A percentile compares a stretch with the other conserved stretches of the same genome.
Conservation (phyloP, 2,797 vertebrate species). For the Danio kyathit region DNA sequence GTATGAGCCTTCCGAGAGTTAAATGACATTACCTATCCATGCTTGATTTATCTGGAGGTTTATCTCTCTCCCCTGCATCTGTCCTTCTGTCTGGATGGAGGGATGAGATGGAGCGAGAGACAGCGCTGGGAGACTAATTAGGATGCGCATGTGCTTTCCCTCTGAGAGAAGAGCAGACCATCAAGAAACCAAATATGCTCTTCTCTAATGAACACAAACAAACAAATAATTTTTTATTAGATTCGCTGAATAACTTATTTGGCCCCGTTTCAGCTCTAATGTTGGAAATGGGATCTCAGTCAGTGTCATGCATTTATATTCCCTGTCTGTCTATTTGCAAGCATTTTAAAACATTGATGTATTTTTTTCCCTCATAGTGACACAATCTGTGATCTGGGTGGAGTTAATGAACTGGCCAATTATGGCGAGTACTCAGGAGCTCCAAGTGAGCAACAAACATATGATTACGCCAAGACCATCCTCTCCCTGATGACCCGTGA, state of each 20-base stretch:
- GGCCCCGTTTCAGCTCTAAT: not conserved
- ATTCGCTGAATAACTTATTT: conserved; percentile 1
- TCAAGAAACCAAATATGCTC: conserved; percentile 13
- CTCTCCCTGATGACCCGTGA: conserved; percentile 96
- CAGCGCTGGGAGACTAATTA: conserved; percentile 36
- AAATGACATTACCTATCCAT: conserved; percentile 40
- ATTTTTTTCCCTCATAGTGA: conserved; percentile 78
- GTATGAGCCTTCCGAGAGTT: not conserved
- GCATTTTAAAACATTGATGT: not conserved
- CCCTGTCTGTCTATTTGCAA: not conserved
- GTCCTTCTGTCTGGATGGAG: conserved; percentile 35
- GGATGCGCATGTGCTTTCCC: conserved; percentile 33
- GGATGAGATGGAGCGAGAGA: not conserved
- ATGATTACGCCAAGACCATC: conserved; percentile 98
- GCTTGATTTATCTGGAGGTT: conserved; percentile 48
- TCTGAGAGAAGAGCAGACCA: conserved; percentile 16
- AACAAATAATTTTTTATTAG: not conserved
- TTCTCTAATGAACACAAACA: not conserved
- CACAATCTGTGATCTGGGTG: conserved; percentile 97
- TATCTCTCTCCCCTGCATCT: conserved; percentile 16
- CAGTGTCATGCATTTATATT: not conserved
- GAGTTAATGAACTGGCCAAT: conserved; percentile 95
- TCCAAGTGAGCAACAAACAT: conserved; percentile 97
- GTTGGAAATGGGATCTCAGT: not conserved
- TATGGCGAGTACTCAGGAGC: conserved; percentile 97